phyloP scores from a whole-genome alignment of 2,113 vertebrate genomes.

The Bubo scandiacus region DNA sequence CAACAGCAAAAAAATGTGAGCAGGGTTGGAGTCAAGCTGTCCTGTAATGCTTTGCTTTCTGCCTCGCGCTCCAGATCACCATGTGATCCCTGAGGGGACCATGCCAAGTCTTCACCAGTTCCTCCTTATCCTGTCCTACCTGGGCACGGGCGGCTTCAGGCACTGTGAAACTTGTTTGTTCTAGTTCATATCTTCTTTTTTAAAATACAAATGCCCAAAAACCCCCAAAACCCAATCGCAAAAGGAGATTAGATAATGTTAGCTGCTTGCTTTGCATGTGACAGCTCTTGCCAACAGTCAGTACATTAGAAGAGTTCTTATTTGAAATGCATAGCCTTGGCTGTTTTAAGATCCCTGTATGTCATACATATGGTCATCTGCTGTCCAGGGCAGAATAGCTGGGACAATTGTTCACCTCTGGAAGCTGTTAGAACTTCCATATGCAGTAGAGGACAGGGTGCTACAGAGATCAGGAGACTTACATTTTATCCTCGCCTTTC shows the following conservation, averaged over 20 bases:
- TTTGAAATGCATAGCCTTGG: neutral
- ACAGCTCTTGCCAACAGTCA: neutral
- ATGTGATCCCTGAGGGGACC: neutral
- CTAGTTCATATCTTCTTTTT: neutral
- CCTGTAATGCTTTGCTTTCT: neutral
- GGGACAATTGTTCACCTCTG: neutral
- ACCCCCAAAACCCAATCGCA: rapidly evolving
- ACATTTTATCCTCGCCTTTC: neutral
- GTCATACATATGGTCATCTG: neutral
- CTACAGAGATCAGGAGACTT: neutral
- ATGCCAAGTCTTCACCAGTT: neutral
- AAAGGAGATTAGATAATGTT: neutral
- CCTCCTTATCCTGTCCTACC: neutral
- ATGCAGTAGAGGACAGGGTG: neutral
- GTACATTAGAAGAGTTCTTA: neutral
- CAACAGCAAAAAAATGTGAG: neutral
- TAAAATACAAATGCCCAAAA: neutral
- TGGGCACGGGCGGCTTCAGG: neutral
- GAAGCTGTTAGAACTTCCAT: neutral
- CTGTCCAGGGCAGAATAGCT: neutral
- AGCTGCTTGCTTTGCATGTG: neutral
- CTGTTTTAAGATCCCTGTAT: neutral
- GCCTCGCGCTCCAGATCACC: neutral
- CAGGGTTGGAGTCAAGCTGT: neutral
- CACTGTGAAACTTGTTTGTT: neutral